Conservation (phyloP, 2,888 invertebrate genomes). For the Melipona beecheii region DNA sequence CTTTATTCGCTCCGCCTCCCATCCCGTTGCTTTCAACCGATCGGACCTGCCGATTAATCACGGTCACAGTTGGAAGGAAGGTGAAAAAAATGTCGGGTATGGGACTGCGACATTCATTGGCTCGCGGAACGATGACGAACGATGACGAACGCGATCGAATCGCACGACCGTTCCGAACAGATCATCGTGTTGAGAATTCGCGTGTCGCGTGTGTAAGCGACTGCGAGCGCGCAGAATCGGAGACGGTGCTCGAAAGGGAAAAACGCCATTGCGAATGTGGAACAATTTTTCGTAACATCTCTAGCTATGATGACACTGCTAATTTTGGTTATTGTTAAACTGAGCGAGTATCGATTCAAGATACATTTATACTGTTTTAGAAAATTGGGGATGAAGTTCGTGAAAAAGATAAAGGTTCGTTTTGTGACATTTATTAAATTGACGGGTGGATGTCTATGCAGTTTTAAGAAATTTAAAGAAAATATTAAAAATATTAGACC, state of each 20-base stretch:
- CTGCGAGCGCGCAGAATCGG: background rate
- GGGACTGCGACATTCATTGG: constrained; percentile 59
- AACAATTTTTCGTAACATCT: too few species aligned
- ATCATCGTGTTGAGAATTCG: background rate
- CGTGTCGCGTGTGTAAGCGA: background rate
- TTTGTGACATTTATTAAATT: too few species aligned
- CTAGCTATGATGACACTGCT: too few species aligned
- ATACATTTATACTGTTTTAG: too few species aligned
- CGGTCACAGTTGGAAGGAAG: constrained; percentile 32
- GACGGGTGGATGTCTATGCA: too few species aligned
- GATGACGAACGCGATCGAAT: constrained; percentile 40
- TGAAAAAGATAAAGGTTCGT: too few species aligned
- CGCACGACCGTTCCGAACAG: background rate
- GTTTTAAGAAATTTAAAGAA: too few species aligned
- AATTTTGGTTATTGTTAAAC: too few species aligned
- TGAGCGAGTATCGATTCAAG: too few species aligned
- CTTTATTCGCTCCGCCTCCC: constrained; percentile 25
- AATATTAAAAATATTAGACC: too few species aligned
- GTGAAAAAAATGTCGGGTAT: constrained; percentile 57
- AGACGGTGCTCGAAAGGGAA: background rate
- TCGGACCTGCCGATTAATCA: constrained; percentile 64
- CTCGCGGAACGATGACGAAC: constrained; percentile 58
- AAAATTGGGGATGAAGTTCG: too few species aligned
- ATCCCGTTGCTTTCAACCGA: constrained; percentile 27
- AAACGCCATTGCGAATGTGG: too few species aligned